Base-by-base conservation (phyloP, 2,113 vertebrate species). In the Eulemur rufifrons region DNA sequence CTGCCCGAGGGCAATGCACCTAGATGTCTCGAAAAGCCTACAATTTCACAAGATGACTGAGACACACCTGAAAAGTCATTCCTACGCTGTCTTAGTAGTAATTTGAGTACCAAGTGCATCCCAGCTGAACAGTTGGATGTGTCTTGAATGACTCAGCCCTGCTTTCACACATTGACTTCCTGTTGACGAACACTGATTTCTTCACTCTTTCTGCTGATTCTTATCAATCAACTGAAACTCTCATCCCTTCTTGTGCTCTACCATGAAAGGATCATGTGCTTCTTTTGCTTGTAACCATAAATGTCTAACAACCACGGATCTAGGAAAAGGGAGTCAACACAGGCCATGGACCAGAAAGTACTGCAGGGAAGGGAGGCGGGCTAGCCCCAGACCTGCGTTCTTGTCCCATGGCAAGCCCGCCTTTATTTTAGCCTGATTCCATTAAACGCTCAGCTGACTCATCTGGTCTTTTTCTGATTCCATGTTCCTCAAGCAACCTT, bases 91-190 rank as follows among this genome's bases (percentile, higher is more conserved):
- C 27, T 59, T 42, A 12, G 2, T 80, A 89, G 85, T 73, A 39
- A 47, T 95, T 61, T 77, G 94, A 88, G 42, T 32, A 23, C 64
- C 13, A 17, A 59, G 61, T 1, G 25, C 42, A 21, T 27, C 7
- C 66, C 66, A 69, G 10, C 47, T 66, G 18, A 37, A 82, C 66
- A 69, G n/a, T 8, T 47, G 25, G 8, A 18, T 29, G 66, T 52
- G 23, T 54, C 32, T 93, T n/a, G 29, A 90, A 73, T 64, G 80
- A 80, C 25, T 92, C 61, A 68, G 20, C 27, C 13, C 25, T 34
- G 45, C 0, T 50, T 92, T 85, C 95, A 82, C 97, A 91, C 42
- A 3, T n/a, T 18, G 52, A 37, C 50, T 83, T 96, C 94, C 94
- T 96, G 94, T 95, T 94, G 56, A 66, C n/a, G 32, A 15, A 34